Conservation (phyloP, 2,797 vertebrate genomes). For the Danio choprae region DNA sequence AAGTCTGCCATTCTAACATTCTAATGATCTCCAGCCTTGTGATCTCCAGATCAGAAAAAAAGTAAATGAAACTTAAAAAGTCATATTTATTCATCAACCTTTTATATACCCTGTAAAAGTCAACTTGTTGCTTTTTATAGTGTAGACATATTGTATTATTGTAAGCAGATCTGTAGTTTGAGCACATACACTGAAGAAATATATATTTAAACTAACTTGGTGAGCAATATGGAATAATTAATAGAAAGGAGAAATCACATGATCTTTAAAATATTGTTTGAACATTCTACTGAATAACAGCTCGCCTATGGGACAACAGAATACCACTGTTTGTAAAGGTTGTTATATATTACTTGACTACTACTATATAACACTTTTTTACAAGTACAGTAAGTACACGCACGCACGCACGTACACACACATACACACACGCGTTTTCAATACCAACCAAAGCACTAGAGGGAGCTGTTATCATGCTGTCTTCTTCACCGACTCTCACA, state of each 20-base stretch:
- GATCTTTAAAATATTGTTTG: not conserved
- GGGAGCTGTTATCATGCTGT: not conserved
- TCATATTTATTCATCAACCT: too few species aligned
- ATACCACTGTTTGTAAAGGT: not conserved
- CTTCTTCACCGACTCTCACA: slow-evolving; percentile 15
- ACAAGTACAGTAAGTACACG: not conserved
- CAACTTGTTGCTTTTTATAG: too few species aligned
- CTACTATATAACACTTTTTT: not conserved
- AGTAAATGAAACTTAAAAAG: too few species aligned
- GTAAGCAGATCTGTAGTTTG: too few species aligned
- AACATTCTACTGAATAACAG: not conserved
- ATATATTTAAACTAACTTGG: not conserved
- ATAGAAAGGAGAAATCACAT: not conserved
- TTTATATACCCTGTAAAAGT: too few species aligned
- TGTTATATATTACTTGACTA: not conserved
- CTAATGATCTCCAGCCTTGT: too few species aligned
- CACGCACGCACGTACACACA: too few species aligned
- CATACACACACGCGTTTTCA: not conserved
- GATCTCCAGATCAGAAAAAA: too few species aligned
- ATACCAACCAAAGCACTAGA: slow-evolving; percentile 16
- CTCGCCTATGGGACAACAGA: not conserved
- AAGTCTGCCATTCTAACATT: too few species aligned
- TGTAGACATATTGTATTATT: too few species aligned
- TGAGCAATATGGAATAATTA: not conserved
- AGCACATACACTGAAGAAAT: too few species aligned